A percentile compares a stretch with the other conserved stretches of the same genome.
Conservation (phyloP, 2,888 invertebrate genomes). For the Agonopterix subpropinquella region DNA sequence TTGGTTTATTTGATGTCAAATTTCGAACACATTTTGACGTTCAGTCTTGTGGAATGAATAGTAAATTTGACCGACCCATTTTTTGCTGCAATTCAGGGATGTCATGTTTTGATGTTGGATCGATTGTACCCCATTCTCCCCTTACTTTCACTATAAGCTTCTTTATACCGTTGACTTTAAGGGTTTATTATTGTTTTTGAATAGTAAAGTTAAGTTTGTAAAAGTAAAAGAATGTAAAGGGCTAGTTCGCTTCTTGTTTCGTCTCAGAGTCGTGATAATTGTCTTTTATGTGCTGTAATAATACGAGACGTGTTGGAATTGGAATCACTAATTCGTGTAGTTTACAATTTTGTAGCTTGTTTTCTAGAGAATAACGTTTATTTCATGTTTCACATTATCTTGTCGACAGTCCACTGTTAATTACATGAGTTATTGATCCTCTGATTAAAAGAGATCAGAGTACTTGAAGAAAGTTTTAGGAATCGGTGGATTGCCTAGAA, state of each 20-base stretch:
- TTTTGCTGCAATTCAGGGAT: conserved; percentile 14
- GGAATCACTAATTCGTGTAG: conserved; percentile 3
- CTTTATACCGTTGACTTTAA: too few species aligned
- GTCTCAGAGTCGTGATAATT: conserved; percentile 28
- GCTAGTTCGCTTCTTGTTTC: conserved; percentile 14
- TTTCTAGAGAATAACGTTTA: too few species aligned
- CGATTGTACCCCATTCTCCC: too few species aligned
- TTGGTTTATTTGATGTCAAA: conserved; percentile 27
- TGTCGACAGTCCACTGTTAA: too few species aligned
- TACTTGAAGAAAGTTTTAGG: too few species aligned
- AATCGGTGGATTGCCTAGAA: too few species aligned
- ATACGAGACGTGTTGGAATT: conserved; percentile 4
- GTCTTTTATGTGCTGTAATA: conserved; percentile 26
- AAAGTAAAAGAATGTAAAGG: conserved; percentile 9
- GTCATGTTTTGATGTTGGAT: conserved; percentile 9
- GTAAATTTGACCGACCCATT: conserved; percentile 28
- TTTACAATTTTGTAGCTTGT: too few species aligned
- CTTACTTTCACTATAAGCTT: too few species aligned
- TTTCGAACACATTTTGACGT: conserved; percentile 30
- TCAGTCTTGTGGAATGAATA: conserved; percentile 38
- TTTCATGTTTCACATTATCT: too few species aligned
- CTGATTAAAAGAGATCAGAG: too few species aligned
- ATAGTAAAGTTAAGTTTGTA: neutral
- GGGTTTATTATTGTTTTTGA: too few species aligned
- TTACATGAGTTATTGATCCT: too few species aligned